Percentiles rank a stretch among this genome's conserved stretches.
Conservation (phyloP, 2,888 invertebrate species). For the Kryphioiulus occultus region DNA sequence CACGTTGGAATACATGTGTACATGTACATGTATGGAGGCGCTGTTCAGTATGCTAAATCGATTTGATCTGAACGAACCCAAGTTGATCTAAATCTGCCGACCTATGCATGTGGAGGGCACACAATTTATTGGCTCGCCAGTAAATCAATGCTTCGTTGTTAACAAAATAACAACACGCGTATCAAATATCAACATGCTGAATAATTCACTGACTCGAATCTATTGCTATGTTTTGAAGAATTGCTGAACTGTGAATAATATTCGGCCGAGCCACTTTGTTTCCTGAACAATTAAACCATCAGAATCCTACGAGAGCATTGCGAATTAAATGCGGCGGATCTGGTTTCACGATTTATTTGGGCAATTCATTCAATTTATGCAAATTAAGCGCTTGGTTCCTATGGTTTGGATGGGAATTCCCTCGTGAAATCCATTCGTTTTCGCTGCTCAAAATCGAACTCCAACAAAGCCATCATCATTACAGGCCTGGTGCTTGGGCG, state of each 20-base stretch:
- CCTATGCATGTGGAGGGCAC: not conserved
- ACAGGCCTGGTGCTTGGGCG: too few relatives aligned
- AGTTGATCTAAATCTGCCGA: not conserved
- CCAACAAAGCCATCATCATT: too few relatives aligned
- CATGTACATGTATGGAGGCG: not conserved
- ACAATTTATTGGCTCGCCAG: slow-evolving; percentile 10
- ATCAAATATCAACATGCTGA: not conserved
- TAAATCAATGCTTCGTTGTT: slow-evolving; percentile 18
- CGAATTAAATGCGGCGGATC: not conserved
- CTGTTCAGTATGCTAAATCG: not conserved
- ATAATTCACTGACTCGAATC: not conserved
- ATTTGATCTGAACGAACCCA: not conserved
- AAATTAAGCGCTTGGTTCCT: not conserved
- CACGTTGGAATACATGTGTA: not conserved
- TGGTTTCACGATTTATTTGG: not conserved
- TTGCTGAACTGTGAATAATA: too few relatives aligned
- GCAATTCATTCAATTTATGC: not conserved
- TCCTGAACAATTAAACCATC: not conserved
- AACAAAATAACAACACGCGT: not conserved
- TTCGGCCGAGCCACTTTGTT: too few relatives aligned
- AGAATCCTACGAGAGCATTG: not conserved
- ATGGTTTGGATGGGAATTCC: not conserved
- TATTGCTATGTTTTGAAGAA: not conserved
- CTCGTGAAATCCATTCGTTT: too few relatives aligned
- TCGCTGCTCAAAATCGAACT: too few relatives aligned